phyloP scores from a whole-genome alignment of 2,888 invertebrate genomes.

The Drosophila helvetica region DNA sequence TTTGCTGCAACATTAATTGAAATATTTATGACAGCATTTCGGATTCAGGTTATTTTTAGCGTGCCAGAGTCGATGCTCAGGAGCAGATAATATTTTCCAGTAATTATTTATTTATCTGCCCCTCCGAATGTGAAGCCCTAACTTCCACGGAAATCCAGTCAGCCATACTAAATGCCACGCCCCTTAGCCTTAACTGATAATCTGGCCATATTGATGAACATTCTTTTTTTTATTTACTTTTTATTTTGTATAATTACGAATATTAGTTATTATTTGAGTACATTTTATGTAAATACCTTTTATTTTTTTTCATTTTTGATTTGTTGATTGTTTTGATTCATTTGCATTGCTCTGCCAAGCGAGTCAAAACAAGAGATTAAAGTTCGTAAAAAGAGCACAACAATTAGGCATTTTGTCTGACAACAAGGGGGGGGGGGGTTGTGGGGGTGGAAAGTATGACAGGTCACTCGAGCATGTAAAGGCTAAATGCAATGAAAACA shows the following conservation, averaged over 20 bases:
- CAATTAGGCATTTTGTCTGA: neutral
- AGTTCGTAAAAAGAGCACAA: neutral
- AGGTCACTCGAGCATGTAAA: neutral
- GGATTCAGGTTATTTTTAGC: constrained; percentile 38
- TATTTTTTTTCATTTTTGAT: no score
- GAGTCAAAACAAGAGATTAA: neutral
- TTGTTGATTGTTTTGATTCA: neutral
- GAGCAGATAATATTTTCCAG: constrained; percentile 28
- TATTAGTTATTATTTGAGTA: neutral
- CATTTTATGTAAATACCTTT: neutral
- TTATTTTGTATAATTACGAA: neutral
- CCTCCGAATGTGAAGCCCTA: constrained; percentile 5
- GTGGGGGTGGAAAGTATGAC: neutral
- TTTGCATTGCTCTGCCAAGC: neutral
- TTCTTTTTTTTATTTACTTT: neutral
- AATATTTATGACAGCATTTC: constrained; percentile 65
- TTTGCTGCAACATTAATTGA: constrained; percentile 63
- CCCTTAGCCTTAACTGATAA: constrained; percentile 8
- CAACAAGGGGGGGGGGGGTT: neutral
- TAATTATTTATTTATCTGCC: constrained; percentile 32
- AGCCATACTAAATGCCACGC: neutral
- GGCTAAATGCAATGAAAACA: neutral
- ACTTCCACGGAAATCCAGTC: constrained; percentile 9
- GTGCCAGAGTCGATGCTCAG: constrained; percentile 12
- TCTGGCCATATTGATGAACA: constrained; percentile 2